Percentiles rank a stretch among this genome's conserved stretches.
Evolutionary conservation across 2,888 invertebrate genomes (phyloP).

Genomic region (Strigamia crassipes): DNA sequence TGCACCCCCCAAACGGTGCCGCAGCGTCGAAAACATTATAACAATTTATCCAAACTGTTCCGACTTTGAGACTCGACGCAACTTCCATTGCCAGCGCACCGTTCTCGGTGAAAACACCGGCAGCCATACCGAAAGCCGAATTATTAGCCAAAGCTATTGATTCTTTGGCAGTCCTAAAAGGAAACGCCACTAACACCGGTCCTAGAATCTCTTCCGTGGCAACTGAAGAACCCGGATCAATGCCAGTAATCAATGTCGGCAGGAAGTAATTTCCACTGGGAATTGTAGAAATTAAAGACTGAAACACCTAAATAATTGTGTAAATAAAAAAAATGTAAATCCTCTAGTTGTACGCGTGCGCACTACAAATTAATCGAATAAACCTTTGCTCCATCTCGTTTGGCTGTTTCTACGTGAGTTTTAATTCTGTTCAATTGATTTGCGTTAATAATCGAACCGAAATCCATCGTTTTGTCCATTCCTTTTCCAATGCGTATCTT

Average conservation of each 20-base stretch:
- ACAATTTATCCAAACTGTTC: constrained; percentile 65
- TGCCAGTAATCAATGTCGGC: constrained; percentile 60
- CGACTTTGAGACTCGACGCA: constrained; percentile 61
- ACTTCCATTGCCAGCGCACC: constrained; percentile 64
- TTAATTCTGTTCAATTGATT: constrained; percentile 53
- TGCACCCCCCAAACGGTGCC: constrained; percentile 62
- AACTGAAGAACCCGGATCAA: constrained; percentile 62
- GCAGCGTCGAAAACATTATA: constrained; percentile 63
- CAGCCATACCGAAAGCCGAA: constrained; percentile 62
- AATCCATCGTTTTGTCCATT: constrained; percentile 61
- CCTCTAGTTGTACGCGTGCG: too few species aligned
- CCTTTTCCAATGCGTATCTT: constrained; percentile 59
- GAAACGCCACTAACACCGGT: constrained; percentile 61
- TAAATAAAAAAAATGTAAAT: neutral
- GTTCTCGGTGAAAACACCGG: constrained; percentile 66
- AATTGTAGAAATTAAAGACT: constrained; percentile 51
- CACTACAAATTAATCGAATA: neutral
- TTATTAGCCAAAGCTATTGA: constrained; percentile 65
- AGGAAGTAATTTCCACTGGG: constrained; percentile 57
- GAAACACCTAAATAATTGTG: constrained; percentile 54
- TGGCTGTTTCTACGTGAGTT: constrained; percentile 51
- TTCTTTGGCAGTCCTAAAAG: constrained; percentile 65
- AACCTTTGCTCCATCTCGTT: constrained; percentile 58
- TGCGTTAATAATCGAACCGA: constrained; percentile 59
- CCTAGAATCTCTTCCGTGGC: constrained; percentile 59